Evolutionary conservation across 2,888 invertebrate species (phyloP), one percentile per base, ranked within the genome.

Genomic region (Amphipoea lucens): DNA sequence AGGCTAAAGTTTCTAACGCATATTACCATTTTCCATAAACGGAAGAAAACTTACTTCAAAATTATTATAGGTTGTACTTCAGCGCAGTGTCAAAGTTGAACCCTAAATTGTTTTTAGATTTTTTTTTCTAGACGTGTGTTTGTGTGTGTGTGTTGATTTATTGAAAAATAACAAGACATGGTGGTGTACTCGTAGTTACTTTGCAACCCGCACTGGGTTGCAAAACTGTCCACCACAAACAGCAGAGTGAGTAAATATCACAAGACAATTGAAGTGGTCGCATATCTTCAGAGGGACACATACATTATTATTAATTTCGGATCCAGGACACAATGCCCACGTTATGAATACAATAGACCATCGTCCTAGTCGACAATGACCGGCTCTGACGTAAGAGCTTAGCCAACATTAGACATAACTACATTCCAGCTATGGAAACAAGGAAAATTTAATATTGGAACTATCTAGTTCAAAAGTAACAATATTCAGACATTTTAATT

Each of bases 311-410:
- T 83, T 85, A 86, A 83, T 85, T 86, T 86, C 45, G 62, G 71
- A 86, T 80, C 77, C 63, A 72, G 62, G 72, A 77, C 79, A 89
- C 87, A 89, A 87, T 90, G 72, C 76, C 76, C 70, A 73, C 88
- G 81, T 86, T 90, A 85, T 88, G 84, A 88, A 89, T 88, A 91
- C 90, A 90, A 90, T 89, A 82, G 86, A 72, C 75, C 76, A 73
- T 78, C 74, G 74, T 51, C 68, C 71, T 83, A 73, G 79, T n/a
- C 67, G 68, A 80, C 83, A 79, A 83, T 84, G 86, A 80, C 81
- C 70, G 75, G 76, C 12, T 74, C 72, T 88, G 84, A 86, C 79
- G 84, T 80, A 78, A 63, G 45, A 74, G 66, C 68, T 62, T 51
- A 76, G 57, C 68, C 73, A 48, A 80, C 76, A 83, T 74, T 51